phyloP scores from a whole-genome alignment of 2,797 vertebrate species.

The Diplodus sargus region DNA sequence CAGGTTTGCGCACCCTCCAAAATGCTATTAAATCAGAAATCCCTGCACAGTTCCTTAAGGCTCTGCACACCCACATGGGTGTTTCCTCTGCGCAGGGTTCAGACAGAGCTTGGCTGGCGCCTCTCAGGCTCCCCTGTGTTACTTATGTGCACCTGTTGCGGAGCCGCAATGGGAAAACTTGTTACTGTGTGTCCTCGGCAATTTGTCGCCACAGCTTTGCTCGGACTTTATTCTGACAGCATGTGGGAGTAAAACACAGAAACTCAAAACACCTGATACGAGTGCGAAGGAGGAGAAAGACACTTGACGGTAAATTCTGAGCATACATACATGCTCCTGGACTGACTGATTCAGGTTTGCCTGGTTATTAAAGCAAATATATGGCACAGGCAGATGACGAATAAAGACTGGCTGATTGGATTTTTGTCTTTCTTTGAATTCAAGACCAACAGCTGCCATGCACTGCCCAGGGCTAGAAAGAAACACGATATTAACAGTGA shows the following conservation, averaged over 20 bases:
- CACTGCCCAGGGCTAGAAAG: neutral
- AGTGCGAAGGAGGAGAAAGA: neutral
- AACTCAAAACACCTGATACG: neutral
- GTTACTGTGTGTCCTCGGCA: neutral
- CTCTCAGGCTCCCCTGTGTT: neutral
- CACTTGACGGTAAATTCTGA: neutral
- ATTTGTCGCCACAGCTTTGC: conserved; percentile 12
- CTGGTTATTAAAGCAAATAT: neutral
- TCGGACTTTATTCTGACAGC: neutral
- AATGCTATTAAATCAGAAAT: conserved; percentile 35
- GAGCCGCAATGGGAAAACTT: conserved; percentile 16
- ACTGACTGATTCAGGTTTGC: neutral
- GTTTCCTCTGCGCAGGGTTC: conserved; percentile 32
- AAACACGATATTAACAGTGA: conserved; percentile 23
- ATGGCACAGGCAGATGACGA: neutral
- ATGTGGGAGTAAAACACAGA: neutral
- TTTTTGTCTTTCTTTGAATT: neutral
- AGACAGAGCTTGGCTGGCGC: neutral
- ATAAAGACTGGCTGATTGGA: neutral
- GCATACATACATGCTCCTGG: neutral
- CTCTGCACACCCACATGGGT: conserved; percentile 28
- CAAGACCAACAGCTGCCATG: conserved; percentile 14
- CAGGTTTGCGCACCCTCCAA: conserved; percentile 3
- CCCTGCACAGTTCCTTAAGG: conserved; percentile 22
- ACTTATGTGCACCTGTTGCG: conserved; percentile 8